Base-by-base conservation (phyloP, 2,888 invertebrate species). In the Pterostichus madidus region DNA sequence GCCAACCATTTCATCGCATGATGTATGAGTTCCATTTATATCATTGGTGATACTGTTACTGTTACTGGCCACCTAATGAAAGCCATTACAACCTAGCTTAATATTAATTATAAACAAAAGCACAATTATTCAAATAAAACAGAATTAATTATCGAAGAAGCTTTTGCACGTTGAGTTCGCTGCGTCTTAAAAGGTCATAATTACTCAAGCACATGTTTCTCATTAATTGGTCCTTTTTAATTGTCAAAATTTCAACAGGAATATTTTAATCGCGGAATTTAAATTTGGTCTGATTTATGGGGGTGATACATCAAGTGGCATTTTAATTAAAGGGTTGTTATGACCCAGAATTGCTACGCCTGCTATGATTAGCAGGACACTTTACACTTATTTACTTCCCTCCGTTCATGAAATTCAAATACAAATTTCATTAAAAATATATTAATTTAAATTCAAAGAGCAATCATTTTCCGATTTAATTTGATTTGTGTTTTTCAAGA, bases 191-290 rank as follows among this genome's bases (percentile, higher is more conserved):
- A 44, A 44, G 68, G 32, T 35, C 31, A 11, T 15, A 39, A 71
- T 71, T 44, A 44, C 68, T 71, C 68, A 71, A 17, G 68, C 68
- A 71, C 76, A 56, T 56, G 24, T 24, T 75, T 75, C 31, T 49
- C 31, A 75, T 75, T 75, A 75, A 76, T 76, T 76, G 76, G 35
- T 4, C 15, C 53, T 56, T 56, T 76, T 76, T 76, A 76, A 76
- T 76, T 76, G 76, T 76, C 76, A 56, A 53, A 68, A 64, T 71
- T 75, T 75, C 24, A 75, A 24, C 46, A 17, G 13, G 68, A 39
- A 76, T 56, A 56, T 53, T 76, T 46, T 76, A 76, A 76, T 76
- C 76, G 56, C 17, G 32, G 53, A 76, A 56, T 56, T 76, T 76
- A 76, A 76, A 76, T 56, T 76, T 13, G 32, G 7, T 68, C 13